phyloP scores from a whole-genome alignment of 2,113 vertebrate genomes.

The Pomatostomus ruficeps region DNA sequence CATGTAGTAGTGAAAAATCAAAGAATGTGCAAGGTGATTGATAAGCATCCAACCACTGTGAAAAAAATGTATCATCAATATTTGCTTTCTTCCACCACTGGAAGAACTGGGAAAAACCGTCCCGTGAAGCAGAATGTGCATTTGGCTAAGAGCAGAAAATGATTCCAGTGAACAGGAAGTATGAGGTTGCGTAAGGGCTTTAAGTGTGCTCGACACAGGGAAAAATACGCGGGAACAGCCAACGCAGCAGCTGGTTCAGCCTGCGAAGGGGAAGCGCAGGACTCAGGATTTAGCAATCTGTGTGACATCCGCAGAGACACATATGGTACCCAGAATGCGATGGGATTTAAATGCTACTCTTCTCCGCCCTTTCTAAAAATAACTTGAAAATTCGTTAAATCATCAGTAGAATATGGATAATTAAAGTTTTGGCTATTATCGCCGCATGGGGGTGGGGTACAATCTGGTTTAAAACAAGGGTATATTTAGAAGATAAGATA shows the following conservation, averaged over 20 bases:
- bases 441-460: background rate
- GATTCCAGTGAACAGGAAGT: background rate
- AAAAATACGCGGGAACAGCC: background rate
- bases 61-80: background rate
- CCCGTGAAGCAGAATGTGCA: accelerated
- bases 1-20: background rate
- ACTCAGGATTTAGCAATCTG: background rate
- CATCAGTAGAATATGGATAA: background rate
- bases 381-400: background rate
- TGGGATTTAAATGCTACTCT: background rate
- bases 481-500: background rate
- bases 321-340: background rate
- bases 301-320: background rate
- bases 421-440: background rate
- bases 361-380: background rate
- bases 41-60: background rate
- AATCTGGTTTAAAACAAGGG: background rate
- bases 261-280: background rate
- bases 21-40: background rate
- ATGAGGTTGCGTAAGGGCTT: background rate
- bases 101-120: background rate
- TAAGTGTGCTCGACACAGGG: accelerated
- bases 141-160: background rate
- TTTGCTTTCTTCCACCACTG: background rate
- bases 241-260: background rate